phyloP scores from a whole-genome alignment of 2,797 vertebrate species.

The Leptodactylus fallax region DNA sequence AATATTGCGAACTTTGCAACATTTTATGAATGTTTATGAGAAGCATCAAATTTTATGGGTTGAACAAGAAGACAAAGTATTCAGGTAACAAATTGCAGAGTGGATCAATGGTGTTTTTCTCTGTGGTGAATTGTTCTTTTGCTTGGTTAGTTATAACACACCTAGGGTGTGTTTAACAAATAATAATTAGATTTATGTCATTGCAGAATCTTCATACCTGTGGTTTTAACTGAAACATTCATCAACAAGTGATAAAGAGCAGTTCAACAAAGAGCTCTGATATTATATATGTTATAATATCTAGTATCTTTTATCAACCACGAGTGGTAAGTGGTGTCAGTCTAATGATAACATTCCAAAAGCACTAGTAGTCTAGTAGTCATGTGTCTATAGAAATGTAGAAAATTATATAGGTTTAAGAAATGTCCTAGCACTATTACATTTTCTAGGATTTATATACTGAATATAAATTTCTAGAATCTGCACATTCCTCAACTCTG shows the following conservation, averaged over 20 bases:
- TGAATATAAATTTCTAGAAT: too few relatives aligned
- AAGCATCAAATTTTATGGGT: background rate
- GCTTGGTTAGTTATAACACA: background rate
- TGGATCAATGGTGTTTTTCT: background rate
- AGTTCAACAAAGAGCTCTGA: too few relatives aligned
- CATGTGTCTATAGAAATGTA: too few relatives aligned
- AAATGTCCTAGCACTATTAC: too few relatives aligned
- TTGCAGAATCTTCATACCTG: background rate
- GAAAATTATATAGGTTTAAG: too few relatives aligned
- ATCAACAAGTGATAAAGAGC: background rate
- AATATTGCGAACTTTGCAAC: background rate
- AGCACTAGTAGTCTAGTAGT: too few relatives aligned
- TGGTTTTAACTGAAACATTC: background rate
- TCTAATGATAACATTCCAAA: too few relatives aligned
- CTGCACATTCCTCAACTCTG: too few relatives aligned
- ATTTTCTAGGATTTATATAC: too few relatives aligned
- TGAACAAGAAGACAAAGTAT: background rate
- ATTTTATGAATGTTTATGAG: background rate
- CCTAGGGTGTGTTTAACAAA: background rate
- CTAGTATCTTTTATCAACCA: background rate
- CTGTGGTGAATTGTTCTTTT: background rate
- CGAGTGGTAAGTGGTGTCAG: too few relatives aligned
- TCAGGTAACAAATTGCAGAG: background rate
- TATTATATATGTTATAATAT: too few relatives aligned
- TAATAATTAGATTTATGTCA: background rate